Evolutionary conservation across 2,113 vertebrate genomes (phyloP), one percentile per base, ranked within the genome.

Genomic region (Saguinus imperator): DNA sequence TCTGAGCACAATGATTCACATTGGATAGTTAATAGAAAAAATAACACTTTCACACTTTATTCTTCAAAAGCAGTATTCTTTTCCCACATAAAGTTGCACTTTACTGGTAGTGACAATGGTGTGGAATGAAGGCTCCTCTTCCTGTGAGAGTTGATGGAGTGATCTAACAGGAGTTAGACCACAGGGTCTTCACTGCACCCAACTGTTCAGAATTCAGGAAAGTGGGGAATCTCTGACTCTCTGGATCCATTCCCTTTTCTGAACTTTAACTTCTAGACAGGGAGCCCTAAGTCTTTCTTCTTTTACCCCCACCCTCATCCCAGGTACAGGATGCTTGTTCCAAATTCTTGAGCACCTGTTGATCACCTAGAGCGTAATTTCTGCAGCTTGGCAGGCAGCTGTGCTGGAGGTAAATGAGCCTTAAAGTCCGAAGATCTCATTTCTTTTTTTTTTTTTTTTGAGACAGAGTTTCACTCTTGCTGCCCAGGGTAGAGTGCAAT

Each of bases 1-100:
- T 91, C 83, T 89, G 95, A 88, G 50, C 43, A 68, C 45, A 93
- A 21, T 29, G 91, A 94, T 96, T 96, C 84, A 86, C 50, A 86
- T 77, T 72, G 92, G 61, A 72, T 73, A 88, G 37, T 92, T 70
- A 80, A 50, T 94, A 89, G 81, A 92, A n/a, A 64, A 86, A 87
- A 82, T 6, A 14, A 64, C 27, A 76, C 18, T 45, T 76, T 50
- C 21, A 70, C 21, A 70, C 37, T 93, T 57, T 61, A 61, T 80
- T 79, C 87, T 95, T 94, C 11, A 80, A 79, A 89, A 89, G 23
- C 61, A 85, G 64, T 23, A n/a, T n/a, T 50, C 79, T 75, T 94
- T 87, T 75, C 48, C 85, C 73, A 90, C 40, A 72, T 35, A 25
- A 88, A 95, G 18, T 89, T 85, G 52, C 9, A 66, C 35, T 58